phyloP scores from a whole-genome alignment of 2,113 vertebrate species.

The Eulemur rufifrons region DNA sequence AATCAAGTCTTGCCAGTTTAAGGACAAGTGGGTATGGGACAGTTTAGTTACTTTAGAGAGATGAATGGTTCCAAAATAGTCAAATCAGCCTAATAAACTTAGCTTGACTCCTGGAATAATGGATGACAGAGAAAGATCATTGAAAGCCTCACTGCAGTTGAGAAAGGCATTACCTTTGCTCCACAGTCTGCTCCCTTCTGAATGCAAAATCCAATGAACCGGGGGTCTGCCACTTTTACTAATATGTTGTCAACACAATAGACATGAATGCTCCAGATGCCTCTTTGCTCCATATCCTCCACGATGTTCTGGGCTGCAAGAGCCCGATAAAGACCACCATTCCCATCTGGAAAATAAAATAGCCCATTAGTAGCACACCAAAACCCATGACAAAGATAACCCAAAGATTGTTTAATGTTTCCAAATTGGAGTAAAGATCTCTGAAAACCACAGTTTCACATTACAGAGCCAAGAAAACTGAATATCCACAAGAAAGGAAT shows the following conservation, averaged over 20 bases:
- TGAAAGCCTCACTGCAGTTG: not conserved
- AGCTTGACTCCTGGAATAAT: not conserved
- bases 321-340: conserved; percentile 96
- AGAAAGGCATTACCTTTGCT: conserved; percentile 92
- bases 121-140: not conserved
- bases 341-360: conserved; percentile 89
- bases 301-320: conserved; percentile 90
- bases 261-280: conserved; percentile 89
- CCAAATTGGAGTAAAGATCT: not conserved
- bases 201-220: conserved; percentile 96
- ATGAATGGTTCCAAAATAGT: not conserved
- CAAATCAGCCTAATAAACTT: not conserved
- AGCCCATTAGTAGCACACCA: not conserved
- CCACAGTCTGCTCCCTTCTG: conserved; percentile 95
- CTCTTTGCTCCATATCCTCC: conserved; percentile 91
- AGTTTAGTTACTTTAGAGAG: not conserved
- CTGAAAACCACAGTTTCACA: not conserved
- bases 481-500: not conserved
- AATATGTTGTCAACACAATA: conserved; percentile 98
- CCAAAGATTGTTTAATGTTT: not conserved
- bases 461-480: not conserved
- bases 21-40: not conserved
- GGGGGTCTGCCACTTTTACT: conserved; percentile 96
- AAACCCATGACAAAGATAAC: not conserved
- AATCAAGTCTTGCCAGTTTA: not conserved